Evolutionary conservation across 2,888 invertebrate species (phyloP), one percentile per base, ranked within the genome.

Genomic region (Chrysina gloriosa): DNA sequence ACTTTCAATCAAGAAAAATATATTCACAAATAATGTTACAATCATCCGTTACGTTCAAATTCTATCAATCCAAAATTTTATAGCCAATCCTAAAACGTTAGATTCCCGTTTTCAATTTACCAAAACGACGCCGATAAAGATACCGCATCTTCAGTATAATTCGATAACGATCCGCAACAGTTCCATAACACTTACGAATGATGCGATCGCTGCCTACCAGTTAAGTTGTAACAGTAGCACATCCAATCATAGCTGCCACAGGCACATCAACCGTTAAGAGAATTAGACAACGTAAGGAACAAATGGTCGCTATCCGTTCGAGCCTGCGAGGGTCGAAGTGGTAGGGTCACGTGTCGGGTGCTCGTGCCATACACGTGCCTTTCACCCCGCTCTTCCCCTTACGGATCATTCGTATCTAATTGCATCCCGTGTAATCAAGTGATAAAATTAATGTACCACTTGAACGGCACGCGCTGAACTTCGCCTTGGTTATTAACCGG

Each of bases 401-500:
- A 9, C 45, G 42, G 45, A 68, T 68, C 68, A 77, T 77, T 75
- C 76, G 78, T 77, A 76, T 80, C 80, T 80, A 81, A 81, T 81
- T 81, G 80, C 77, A 78, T 77, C 74, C 74, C 75, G 75, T 76
- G 77, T 80, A 79, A 81, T 81, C 80, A 79, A 76, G 78, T 80
- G 81, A 81, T 81, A 78, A 79, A 81, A 80, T 81, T 81, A 81
- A 80, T 80, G 81, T 77, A 74, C 76, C 76, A 80, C 80, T 81
- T 77, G 78, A 78, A 75, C 73, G 78, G 74, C 80, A 78, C 80
- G 79, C 79, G 80, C 63, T 71, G 68, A 67, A 63, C 63, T 73
- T 71, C 61, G 61, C 70, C 73, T 70, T 72, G 68, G 68, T 72
- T 72, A 52, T 52, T 52, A 71, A 68, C 66, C 70, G 67, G 64